Conservation (phyloP, 2,888 invertebrate species). For the Rhagonycha fulva region DNA sequence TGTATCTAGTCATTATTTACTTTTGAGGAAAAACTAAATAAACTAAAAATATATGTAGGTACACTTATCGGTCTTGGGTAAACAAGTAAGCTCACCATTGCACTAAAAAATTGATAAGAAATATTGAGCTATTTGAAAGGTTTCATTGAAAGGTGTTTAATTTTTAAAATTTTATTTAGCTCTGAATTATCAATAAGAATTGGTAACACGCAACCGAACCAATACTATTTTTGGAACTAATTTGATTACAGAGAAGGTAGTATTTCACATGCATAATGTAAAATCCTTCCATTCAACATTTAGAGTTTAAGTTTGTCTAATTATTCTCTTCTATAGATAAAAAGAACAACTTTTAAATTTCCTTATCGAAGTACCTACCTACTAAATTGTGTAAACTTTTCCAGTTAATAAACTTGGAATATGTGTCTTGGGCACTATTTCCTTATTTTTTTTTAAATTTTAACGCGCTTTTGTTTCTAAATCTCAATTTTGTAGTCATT, state of each 20-base stretch:
- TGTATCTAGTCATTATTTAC: neutral
- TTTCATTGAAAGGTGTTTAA: neutral
- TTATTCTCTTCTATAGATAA: neutral
- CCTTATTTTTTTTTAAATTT: neutral
- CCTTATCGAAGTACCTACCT: constrained; percentile 8
- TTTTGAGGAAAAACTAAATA: neutral
- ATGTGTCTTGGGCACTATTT: neutral
- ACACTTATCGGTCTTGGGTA: neutral
- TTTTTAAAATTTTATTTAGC: neutral
- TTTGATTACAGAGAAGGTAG: neutral
- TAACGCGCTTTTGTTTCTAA: neutral
- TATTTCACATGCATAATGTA: neutral
- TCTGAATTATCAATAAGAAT: neutral
- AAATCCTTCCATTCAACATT: neutral
- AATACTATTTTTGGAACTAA: neutral
- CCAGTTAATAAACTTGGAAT: constrained; percentile 4
- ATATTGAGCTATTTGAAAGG: neutral
- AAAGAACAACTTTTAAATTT: constrained; percentile 12
- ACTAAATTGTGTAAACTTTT: constrained; percentile 20
- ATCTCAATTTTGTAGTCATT: neutral
- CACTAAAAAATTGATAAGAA: neutral
- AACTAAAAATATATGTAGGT: neutral
- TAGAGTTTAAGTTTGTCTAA: neutral
- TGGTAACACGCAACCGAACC: neutral
- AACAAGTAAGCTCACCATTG: neutral